These are phyloP conservation scores for Xestia ashworthii DNA, from an alignment of 2,888 invertebrate genomes.

Conservation along the genomic window DNA sequence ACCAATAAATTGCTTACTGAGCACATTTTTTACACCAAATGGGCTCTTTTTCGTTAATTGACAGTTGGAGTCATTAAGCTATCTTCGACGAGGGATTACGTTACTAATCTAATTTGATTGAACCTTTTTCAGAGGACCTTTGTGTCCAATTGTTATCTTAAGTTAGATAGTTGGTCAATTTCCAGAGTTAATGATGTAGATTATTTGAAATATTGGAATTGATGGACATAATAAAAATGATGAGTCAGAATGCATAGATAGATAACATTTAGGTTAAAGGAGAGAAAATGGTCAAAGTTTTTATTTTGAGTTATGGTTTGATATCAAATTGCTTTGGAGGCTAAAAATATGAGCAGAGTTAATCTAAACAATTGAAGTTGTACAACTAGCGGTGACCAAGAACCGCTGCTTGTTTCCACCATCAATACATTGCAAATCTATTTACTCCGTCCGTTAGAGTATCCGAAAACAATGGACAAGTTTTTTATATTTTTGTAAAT, in stretches of 20 bases:
- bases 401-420: neutral
- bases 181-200: slow-evolving; percentile 2
- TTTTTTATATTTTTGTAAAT: too few species aligned
- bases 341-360: neutral
- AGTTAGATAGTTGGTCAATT: neutral
- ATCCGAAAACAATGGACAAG: too few species aligned
- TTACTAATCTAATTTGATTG: slow-evolving; percentile 45
- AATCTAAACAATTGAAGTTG: neutral
- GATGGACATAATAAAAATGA: neutral
- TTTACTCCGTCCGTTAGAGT: too few species aligned
- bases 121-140: slow-evolving; percentile 29
- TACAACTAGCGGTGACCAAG: neutral
- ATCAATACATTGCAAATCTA: too few species aligned
- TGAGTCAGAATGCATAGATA: neutral
- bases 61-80: slow-evolving; percentile 49
- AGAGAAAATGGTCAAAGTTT: neutral
- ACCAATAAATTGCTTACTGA: slow-evolving; percentile 46
- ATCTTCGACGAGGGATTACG: slow-evolving; percentile 39
- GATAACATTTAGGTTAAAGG: neutral
- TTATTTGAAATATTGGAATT: neutral
- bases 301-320: neutral
- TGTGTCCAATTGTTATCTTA: slow-evolving; percentile 7
- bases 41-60: slow-evolving; percentile 49
- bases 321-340: neutral
- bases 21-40: slow-evolving; percentile 52